These are phyloP conservation scores for Meloidogyne chitwoodi DNA, from an alignment of 1,140 invertebrate species.

Conservation along the genomic window DNA sequence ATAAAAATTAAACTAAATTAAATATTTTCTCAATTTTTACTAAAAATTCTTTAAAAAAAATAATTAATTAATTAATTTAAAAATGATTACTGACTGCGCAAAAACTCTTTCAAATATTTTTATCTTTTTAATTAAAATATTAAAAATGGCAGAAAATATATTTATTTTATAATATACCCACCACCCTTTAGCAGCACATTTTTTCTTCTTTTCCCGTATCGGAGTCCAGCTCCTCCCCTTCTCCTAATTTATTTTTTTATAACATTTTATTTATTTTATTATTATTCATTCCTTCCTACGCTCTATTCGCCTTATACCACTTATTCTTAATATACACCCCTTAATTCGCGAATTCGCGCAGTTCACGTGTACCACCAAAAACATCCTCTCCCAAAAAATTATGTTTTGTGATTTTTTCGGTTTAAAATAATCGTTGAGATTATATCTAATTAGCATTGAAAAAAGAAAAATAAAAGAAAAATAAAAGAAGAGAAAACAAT, in stretches of 20 bases:
- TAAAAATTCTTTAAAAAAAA: too few relatives aligned
- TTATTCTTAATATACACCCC: too few relatives aligned
- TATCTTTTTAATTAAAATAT: not conserved
- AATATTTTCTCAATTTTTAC: too few relatives aligned
- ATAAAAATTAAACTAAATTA: too few relatives aligned
- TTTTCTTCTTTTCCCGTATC: not conserved
- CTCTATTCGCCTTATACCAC: not conserved
- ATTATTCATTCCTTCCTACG: not conserved
- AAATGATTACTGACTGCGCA: too few relatives aligned
- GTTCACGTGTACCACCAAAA: not conserved
- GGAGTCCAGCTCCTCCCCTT: not conserved
- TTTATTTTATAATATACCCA: not conserved
- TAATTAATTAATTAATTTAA: too few relatives aligned
- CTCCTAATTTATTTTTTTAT: too few relatives aligned
- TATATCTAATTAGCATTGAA: not conserved
- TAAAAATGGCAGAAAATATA: not conserved
- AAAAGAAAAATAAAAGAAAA: not conserved
- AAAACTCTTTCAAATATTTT: too few relatives aligned
- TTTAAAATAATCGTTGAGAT: not conserved
- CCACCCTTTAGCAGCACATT: not conserved
- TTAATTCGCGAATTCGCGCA: not conserved
- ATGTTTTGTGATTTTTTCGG: not conserved
- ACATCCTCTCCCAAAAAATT: not conserved
- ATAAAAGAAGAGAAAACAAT: not conserved
- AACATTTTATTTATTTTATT: too few relatives aligned